phyloP scores from a whole-genome alignment of 2,888 invertebrate species.

The Trichogramma evanescens region DNA sequence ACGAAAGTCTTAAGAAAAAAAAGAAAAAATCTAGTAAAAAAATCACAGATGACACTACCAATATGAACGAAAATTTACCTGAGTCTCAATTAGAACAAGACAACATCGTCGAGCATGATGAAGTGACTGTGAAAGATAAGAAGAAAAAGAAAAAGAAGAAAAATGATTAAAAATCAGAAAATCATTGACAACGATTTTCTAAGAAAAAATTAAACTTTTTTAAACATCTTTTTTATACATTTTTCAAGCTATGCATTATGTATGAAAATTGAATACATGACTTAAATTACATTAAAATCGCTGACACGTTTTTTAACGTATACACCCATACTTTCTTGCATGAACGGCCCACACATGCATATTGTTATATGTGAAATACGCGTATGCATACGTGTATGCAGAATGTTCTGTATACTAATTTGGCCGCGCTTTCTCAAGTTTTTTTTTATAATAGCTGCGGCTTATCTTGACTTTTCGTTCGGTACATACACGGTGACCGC shows the following conservation, averaged over 20 bases:
- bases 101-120: no score
- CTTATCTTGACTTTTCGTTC: conserved; percentile 14
- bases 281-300: no score
- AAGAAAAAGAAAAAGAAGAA: conserved; percentile 22
- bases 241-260: no score
- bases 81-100: no score
- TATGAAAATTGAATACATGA: no score
- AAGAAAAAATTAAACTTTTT: no score
- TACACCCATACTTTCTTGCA: no score
- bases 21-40: conserved; percentile 4
- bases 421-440: not conserved
- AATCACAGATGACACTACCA: not conserved
- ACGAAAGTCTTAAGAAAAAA: not conserved
- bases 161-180: conserved; percentile 7
- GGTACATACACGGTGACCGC: conserved; percentile 7
- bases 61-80: not conserved
- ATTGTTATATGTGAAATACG: not conserved
- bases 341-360: no score
- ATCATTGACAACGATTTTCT: not conserved
- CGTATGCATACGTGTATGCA: conserved; percentile 1
- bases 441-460: conserved; percentile 16
- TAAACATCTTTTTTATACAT: no score
- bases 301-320: no score
- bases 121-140: conserved; percentile 2
- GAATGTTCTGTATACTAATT: conserved; percentile 17